Base-by-base conservation (phyloP, 2,113 vertebrate species). In the Condylura cristata region DNA sequence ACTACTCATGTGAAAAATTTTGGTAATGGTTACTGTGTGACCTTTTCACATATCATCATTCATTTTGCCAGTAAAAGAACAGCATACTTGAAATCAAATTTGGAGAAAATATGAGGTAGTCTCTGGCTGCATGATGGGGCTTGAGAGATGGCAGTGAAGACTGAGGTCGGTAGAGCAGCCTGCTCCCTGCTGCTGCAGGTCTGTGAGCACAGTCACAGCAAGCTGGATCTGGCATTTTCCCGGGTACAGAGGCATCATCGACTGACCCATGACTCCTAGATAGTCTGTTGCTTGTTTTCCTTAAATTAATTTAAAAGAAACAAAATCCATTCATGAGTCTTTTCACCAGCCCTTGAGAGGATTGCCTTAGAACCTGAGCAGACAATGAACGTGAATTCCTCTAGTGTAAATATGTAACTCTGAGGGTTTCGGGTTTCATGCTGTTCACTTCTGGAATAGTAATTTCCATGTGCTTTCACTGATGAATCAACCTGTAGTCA, bases 401-500 rank as follows among this genome's bases (percentile, higher is more conserved):
- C 61, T 80, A 96, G 30, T 58, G 16, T 65, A 76, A 93, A 81
- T 68, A 63, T 26, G 2, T 81, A 95, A 68, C 61, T 91, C 63
- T 86, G 51, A 86, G 76, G 17, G 61, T 93, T 95, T 95, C 58
- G 56, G 39, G 66, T 95, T 93, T 96, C 75, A 76, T 72, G 95
- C 44, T 91, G 61, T 37, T 89, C 65, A 85, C n/a, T 92, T 93
- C 71, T 6, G 28, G 41, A 39, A 53, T 90, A 95, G 92, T 79
- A 65, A 18, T 90, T 94, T 92, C 83, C 94, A 93, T 95, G 86
- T 95, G 94, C 89, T 89, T 72, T 72, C 41, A 51, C 80, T 80
- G 93, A 91, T 91, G 96, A 96, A 95, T 95, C 93, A 92, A 90
- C 61, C 51, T 91, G 75, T 70, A 83, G 71, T 93, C 53, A 87